Evolutionary conservation across 2,797 vertebrate genomes (phyloP).

Genomic region (Anas flavirostris): DNA sequence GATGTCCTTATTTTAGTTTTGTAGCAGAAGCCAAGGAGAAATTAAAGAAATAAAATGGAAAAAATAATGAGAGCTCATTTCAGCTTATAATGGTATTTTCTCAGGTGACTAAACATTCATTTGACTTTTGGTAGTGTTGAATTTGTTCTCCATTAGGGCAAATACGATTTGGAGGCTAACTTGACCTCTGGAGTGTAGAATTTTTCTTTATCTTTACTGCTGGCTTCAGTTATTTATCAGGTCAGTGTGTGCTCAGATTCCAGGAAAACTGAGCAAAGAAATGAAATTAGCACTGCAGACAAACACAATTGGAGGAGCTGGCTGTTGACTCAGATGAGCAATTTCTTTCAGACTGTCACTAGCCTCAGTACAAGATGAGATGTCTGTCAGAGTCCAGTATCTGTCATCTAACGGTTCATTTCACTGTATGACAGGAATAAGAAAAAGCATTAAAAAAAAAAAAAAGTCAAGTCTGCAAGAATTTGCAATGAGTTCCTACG

Average conservation of each 20-base stretch:
- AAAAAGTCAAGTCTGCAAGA: background rate
- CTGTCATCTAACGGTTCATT: conserved; percentile 33
- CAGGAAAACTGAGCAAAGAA: conserved; percentile 54
- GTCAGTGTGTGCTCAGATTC: conserved; percentile 42
- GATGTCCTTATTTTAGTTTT: conserved; percentile 47
- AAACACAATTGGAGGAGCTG: conserved; percentile 17
- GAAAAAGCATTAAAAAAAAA: background rate
- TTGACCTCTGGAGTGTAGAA: conserved; percentile 64
- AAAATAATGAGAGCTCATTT: conserved; percentile 70
- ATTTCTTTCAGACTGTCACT: conserved; percentile 42
- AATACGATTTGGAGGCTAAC: conserved; percentile 62
- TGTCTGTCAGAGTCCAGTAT: conserved; percentile 28
- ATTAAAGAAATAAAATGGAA: conserved; percentile 64
- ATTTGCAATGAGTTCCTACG: background rate
- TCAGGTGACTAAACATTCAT: conserved; percentile 74
- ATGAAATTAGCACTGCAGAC: conserved; percentile 51
- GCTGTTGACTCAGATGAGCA: conserved; percentile 45
- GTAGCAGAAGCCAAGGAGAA: conserved; percentile 57
- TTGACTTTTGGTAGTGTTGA: conserved; percentile 65
- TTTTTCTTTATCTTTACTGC: conserved; percentile 64
- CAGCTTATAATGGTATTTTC: conserved; percentile 65
- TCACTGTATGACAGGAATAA: background rate
- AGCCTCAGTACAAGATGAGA: conserved; percentile 9
- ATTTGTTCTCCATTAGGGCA: conserved; percentile 67
- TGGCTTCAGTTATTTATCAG: conserved; percentile 55